phyloP scores from a whole-genome alignment of 1,140 invertebrate genomes.

The Gryon sp. region DNA sequence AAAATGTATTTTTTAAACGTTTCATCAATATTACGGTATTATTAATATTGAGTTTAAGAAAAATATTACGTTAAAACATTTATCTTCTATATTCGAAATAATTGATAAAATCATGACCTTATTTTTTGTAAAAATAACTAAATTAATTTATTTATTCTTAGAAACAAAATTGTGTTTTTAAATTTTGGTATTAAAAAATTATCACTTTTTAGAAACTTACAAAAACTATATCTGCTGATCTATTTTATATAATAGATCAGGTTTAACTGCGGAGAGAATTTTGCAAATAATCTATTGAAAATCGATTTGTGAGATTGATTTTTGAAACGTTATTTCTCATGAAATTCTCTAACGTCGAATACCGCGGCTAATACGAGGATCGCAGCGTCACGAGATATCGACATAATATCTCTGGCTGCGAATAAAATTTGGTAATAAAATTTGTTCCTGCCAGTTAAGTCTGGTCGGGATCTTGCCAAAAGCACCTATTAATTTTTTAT shows the following conservation, averaged over 20 bases:
- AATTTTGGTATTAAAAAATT: no score
- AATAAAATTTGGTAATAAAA: slow-evolving; percentile 79
- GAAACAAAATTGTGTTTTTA: no score
- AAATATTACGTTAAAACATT: no score
- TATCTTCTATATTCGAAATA: no score
- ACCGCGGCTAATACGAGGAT: slow-evolving; percentile 1
- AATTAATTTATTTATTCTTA: no score
- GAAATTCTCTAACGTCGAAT: slow-evolving; percentile 3
- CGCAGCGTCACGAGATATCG: slow-evolving; percentile 67
- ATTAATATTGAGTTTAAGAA: no score
- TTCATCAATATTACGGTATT: no score
- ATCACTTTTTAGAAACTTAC: no score
- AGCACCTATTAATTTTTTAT: slow-evolving; percentile 79
- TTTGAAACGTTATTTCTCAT: slow-evolving; percentile 30
- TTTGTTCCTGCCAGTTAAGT: slow-evolving; percentile 78
- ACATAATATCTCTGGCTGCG: slow-evolving; percentile 69
- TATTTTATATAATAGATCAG: no score
- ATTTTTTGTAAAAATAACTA: no score
- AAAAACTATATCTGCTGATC: no score
- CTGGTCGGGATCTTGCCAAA: slow-evolving; percentile 73
- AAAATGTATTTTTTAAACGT: slow-evolving; percentile 15
- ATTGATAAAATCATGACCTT: no score
- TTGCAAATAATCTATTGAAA: slow-evolving; percentile 37
- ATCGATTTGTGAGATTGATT: slow-evolving; percentile 61
- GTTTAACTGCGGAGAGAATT: slow-evolving; percentile 21